Base-by-base conservation (phyloP, 2,888 invertebrate genomes). In the Entomobrya proxima region DNA sequence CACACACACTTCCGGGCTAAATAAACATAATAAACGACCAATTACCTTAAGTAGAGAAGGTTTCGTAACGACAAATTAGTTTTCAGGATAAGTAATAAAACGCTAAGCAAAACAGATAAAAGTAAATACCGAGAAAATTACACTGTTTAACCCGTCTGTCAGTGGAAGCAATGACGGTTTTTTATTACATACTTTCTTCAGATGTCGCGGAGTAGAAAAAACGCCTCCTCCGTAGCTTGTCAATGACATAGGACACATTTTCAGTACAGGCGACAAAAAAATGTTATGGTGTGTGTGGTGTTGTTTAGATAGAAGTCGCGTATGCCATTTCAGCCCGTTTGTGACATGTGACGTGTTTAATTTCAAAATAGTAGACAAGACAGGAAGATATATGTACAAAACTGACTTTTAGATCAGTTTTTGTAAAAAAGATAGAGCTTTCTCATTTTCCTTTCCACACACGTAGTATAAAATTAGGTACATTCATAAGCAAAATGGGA, bases 351-450 rank as follows among this genome's bases (percentile, higher is more conserved):
- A 64, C 37, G 37, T 37, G 64, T 21, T 64, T 35, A 64, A 64
- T 64, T 37, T 37, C 18, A 37, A 35, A 37, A 64, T 6, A 6
- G 4, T 18, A 18, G 64, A 64, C 37, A 37, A 37, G 61, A 37
- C 18, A 21, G 64, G 1, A 32, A 61, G 5, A 52, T 2, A 27
- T 30, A 32, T 7, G 32, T 37, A 37, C 18, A 64, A 37, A 13
- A 35, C n/a, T n/a, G n/a, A n/a, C n/a, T n/a, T n/a, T n/a, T n/a
- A 64, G 64, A 64, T 64, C 64, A 64, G 64, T 64, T 64, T 64
- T 15, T 35, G 37, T n/a, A n/a, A n/a, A n/a, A n/a, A n/a, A 58
- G 3, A 58, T 27, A 13, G 6, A 5, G 9, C 30, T 27, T 27
- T 58, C 13, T 13, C 30, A 13, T 4, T 27, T 58, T 58, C 30